Evolutionary conservation across 2,113 vertebrate genomes (phyloP).

Genomic region (Ptychochromis oligacanthus): DNA sequence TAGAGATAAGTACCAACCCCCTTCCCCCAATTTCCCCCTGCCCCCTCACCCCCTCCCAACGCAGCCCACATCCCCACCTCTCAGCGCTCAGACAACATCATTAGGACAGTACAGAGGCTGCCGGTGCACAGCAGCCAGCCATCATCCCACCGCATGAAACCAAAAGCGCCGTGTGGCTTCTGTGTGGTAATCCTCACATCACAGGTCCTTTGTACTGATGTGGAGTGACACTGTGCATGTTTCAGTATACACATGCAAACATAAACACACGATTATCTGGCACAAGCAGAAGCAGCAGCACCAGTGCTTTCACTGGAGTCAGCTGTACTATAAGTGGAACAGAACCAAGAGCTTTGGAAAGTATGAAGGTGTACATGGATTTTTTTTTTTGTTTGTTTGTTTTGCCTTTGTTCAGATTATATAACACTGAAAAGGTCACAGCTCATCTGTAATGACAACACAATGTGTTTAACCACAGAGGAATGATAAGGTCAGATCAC

Average conservation of each 20-base stretch:
- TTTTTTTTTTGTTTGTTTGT: not conserved
- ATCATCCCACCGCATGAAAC: conserved; percentile 47
- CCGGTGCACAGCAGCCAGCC: conserved; percentile 51
- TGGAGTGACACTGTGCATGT: conserved; percentile 60
- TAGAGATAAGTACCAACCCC: conserved; percentile 75
- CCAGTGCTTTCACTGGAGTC: not conserved
- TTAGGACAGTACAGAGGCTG: conserved; percentile 66
- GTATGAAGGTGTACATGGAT: not conserved
- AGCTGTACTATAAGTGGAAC: conserved; percentile 15
- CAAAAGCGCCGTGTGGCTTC: conserved; percentile 47
- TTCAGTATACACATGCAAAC: conserved; percentile 56
- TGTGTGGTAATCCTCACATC: conserved; percentile 66
- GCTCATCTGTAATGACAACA: not conserved
- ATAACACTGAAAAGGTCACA: conserved; percentile 13
- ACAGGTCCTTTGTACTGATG: conserved; percentile 66
- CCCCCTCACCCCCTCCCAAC: not conserved
- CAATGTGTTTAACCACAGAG: not conserved
- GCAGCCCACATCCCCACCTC: conserved; percentile 56
- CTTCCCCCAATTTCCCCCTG: not conserved
- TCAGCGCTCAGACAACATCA: conserved; percentile 74
- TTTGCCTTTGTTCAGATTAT: not conserved
- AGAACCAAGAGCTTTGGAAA: not conserved
- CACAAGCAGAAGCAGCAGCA: conserved; percentile 22
- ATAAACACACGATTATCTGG: conserved; percentile 59
- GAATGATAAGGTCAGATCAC: not conserved